Evolutionary conservation across 2,888 invertebrate genomes (phyloP).

Genomic region (Aporophyla lueneburgensis): DNA sequence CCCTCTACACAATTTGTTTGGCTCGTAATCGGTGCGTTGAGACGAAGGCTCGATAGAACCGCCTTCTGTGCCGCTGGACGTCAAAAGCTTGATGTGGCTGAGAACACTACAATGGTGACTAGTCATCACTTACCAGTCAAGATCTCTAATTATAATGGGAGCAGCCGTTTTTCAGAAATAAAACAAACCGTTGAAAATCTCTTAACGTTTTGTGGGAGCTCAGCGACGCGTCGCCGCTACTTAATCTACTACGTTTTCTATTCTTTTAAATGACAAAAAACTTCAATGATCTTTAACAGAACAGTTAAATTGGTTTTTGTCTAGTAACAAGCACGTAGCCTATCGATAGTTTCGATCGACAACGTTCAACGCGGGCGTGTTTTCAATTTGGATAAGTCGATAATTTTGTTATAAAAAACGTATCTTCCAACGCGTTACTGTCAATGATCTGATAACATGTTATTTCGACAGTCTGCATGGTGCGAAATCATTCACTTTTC

Average conservation of each 20-base stretch:
- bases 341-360: conserved; percentile 76
- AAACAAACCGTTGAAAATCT: conserved; percentile 88
- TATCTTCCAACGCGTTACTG: conserved; percentile 57
- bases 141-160: conserved; percentile 86
- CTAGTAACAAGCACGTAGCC: conserved; percentile 77
- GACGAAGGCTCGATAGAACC: conserved; percentile 75
- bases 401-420: conserved; percentile 66
- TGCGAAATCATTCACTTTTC: conserved; percentile 51
- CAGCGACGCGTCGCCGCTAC: conserved; percentile 79
- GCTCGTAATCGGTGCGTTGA: conserved; percentile 84
- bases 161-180: conserved; percentile 82
- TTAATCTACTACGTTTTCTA: conserved; percentile 80
- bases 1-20: conserved; percentile 88
- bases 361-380: conserved; percentile 71
- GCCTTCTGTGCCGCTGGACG: conserved; percentile 79
- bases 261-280: conserved; percentile 83
- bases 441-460: conserved; percentile 62
- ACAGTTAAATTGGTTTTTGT: conserved; percentile 85
- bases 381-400: conserved; percentile 75
- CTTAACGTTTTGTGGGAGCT: conserved; percentile 86
- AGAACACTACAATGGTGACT: conserved; percentile 84
- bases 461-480: conserved; percentile 50
- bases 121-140: conserved; percentile 85
- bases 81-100: conserved; percentile 80
- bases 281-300: conserved; percentile 84